Conservation (phyloP, 2,113 vertebrate genomes). For the Indicator maculatus region DNA sequence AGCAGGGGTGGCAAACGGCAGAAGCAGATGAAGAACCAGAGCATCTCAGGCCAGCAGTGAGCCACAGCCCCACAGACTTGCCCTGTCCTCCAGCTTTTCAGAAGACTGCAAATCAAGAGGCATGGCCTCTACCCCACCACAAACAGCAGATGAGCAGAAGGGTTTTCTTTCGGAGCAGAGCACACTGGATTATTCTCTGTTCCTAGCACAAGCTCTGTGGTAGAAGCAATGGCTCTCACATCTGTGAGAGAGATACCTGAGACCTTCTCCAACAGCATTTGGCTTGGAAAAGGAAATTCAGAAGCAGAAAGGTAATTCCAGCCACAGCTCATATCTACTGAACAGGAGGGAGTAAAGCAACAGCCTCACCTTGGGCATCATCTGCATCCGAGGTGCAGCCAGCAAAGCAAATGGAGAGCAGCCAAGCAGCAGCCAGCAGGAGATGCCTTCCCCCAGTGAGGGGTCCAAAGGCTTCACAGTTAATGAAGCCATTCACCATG, state of each 20-base stretch:
- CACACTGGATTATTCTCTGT: background rate
- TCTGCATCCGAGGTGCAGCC: background rate
- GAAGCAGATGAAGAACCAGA: background rate
- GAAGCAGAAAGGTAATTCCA: background rate
- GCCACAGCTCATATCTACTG: background rate
- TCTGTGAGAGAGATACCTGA: background rate
- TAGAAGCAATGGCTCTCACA: background rate
- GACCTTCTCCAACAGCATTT: background rate
- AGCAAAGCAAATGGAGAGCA: background rate
- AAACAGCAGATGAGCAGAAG: background rate
- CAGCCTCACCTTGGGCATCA: background rate
- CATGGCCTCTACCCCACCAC: background rate
- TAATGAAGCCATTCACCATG: background rate
- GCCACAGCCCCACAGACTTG: fast-evolving
- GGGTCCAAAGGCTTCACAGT: background rate
- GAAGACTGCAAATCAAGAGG: background rate
- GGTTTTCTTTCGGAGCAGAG: background rate
- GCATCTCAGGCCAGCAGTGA: background rate
- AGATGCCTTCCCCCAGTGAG: background rate
- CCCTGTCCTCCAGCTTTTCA: background rate
- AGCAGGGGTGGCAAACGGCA: background rate
- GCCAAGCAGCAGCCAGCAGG: background rate
- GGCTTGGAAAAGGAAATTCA: background rate
- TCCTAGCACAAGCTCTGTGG: background rate
- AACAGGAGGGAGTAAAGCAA: fast-evolving